Evolutionary conservation across 2,888 invertebrate genomes (phyloP), one percentile per base, ranked within the genome.

Genomic region (Phania funesta): DNA sequence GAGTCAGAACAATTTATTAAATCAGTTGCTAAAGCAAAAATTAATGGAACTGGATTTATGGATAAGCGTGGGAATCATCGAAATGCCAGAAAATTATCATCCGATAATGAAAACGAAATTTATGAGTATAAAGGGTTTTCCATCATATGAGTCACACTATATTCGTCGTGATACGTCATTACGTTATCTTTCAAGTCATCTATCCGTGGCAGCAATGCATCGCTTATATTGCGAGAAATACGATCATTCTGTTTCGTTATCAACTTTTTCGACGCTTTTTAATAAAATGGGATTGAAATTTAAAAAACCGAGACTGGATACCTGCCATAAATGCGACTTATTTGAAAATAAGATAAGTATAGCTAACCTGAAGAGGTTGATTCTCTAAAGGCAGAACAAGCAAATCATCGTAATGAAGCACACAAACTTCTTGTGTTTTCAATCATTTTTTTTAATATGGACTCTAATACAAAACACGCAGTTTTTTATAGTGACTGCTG

Each of bases 401-500:
- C 46, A 64, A 29, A 64, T 64, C 46, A 46, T 29, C 64, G 46
- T 18, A 64, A 46, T 29, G 18, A 64, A 64, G 46, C 64, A 26
- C 29, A 64, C 9, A 29, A 64, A 64, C 56, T 7, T 78, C 67
- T 18, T 81, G 81, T 41, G 9, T 73, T 24, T 70, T 76, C 20
- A 32, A 20, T 29, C 41, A 79, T 35, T 29, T 60, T 35, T n/a
- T 48, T 65, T 48, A 41, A 60, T 35, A 22, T 68, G 35, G 16
- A 70, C 16, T 13, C 48, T 16, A 58, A 24, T 58, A 20, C 11
- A 2, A 65, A 79, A 38, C 71, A 76, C 8, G 32, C 48, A 16
- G 20, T 71, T 44, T 73, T 83, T 60, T 76, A 77, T 38, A 68
- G 67, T 48, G 64, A 77, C 35, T 70, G 60, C 35, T 38, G 35